Evolutionary conservation across 2,888 invertebrate species (phyloP), one percentile per base, ranked within the genome.

Genomic region (Dione vanillae): DNA sequence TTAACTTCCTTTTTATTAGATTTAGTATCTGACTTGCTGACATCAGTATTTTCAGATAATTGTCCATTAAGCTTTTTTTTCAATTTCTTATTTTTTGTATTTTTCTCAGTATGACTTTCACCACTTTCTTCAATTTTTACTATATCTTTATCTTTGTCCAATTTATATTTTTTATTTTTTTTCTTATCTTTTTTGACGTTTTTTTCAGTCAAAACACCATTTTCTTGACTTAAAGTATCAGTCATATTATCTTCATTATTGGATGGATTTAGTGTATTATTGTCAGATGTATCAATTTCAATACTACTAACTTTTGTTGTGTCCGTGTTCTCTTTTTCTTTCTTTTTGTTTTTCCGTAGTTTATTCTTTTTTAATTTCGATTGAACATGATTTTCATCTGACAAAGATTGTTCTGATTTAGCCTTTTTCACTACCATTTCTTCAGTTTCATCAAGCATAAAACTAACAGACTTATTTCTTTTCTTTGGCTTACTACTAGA

Each of bases 401-500:
- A 74, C 10, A 80, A 66, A 1, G 82, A 77, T 40, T 84, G 81
- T 71, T 88, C 80, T 19, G 90, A 87, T 74, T 90, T 91, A 0
- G 83, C 85, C 74, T 86, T 90, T 74, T 92, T 92, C 7, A 83
- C 74, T 2, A 78, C 78, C 1, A 86, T 77, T 73, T 85, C 86
- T 64, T 89, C 88, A 71, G 79, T 79, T 1, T 91, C 91, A 14
- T 90, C 89, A 0, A 90, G 78, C 84, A 89, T 84, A 69, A 91
- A 90, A 74, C 92, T 92, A 14, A 91, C 91, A 0, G 92, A 91
- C 74, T 92, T 92, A 69, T 89, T 90, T 47, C 92, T 83, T 74
- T 92, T 92, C 72, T 91, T 90, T 0, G 87, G 73, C 73, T 87
- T 89, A 7, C n/a, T 71, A 5, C 75, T 77, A 9, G 79, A 69